Base-by-base conservation (phyloP, 2,797 vertebrate genomes). In the Coregonus sp. region DNA sequence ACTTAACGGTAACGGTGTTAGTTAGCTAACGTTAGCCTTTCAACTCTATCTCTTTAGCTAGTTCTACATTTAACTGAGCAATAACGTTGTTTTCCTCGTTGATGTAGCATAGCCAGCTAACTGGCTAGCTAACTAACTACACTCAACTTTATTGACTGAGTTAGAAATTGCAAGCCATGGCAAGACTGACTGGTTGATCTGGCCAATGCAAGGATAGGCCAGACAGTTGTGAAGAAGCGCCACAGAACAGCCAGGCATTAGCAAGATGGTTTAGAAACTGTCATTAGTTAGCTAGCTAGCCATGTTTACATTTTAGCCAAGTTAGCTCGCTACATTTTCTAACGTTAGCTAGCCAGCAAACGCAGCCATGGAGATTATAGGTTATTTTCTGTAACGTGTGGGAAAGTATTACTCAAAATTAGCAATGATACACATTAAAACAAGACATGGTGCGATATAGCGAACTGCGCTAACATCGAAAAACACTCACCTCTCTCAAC, bases 401-500 rank as follows among this genome's bases (percentile, higher is more conserved):
- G 15, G 29, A 40, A 69, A 5, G 15, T 40, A 40, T 69, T 69
- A 11, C 33, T 37, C 15, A 35, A 12, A 40, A 69, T 69, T 40
- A 35, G 4, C 5, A 37, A 35, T 69, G 67, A 40, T 61, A 61
- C n/a, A 67, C 29, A 12, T 16, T 37, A 71, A 15, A 71, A 52
- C 68, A 50, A 20, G 20, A 12, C 29, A 35, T 37, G 31, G 4
- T n/a, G 50, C 7, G 12, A 52, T 7, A 35, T 35, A 2, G 14
- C 4, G 35, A 35, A 35, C 33, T 35, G 33, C 40, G 40, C 40
- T 47, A 54, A 72, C 50, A 54, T 50, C 70, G 29, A 67, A 54
- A 70, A 50, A 76, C 35, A 86, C 59, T 80, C 70, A 93, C 92
- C 92, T 90, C 86, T n/a, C 76, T 84, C 76, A 89, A 91, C 91